Base-by-base conservation (phyloP, 2,888 invertebrate species). In the Eumacrocentrus americanus region DNA sequence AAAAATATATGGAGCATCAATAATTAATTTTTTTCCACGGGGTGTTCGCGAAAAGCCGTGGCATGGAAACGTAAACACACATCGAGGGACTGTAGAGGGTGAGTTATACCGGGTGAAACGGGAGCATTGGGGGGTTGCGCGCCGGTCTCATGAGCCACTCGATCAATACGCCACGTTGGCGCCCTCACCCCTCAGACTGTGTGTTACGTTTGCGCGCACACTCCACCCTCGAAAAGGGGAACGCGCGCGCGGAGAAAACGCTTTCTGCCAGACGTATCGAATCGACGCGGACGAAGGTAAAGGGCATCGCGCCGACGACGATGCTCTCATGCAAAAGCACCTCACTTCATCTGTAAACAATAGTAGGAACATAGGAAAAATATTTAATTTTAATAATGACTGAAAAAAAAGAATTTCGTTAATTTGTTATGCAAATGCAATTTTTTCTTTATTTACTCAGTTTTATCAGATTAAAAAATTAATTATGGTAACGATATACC, bases 111-210 rank as follows among this genome's bases (percentile, higher is more conserved):
- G 72, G 69, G 71, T 73, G 73, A 71, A 66, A 67, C 67, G 67
- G 67, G 70, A 66, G 63, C 60, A 62, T 34, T 23, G 35, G 16
- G 50, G 52, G 51, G 60, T 47, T n/a, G n/a, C 40, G 50, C 38
- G 69, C 71, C 70, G 67, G 73, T 70, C 73, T 75, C 72, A 74
- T 74, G 76, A 79, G 78, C 79, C 78, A 79, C 80, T 80, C 80
- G 80, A 80, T 80, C 80, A 80, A 80, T 80, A 80, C 80, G 72
- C 79, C 78, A 79, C 78, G 78, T 76, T 75, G 77, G 73, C 78
- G 75, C 75, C 73, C 72, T 70, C 75, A 67, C 72, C 71, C 73
- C 71, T 68, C 69, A n/a, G n/a, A n/a, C n/a, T n/a, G n/a, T n/a
- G n/a, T n/a, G n/a, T 71, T 68, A 68, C 44, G 37, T 16, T 22